Evolutionary conservation across 2,888 invertebrate genomes (phyloP).

Genomic region (Drosophila planitibia): DNA sequence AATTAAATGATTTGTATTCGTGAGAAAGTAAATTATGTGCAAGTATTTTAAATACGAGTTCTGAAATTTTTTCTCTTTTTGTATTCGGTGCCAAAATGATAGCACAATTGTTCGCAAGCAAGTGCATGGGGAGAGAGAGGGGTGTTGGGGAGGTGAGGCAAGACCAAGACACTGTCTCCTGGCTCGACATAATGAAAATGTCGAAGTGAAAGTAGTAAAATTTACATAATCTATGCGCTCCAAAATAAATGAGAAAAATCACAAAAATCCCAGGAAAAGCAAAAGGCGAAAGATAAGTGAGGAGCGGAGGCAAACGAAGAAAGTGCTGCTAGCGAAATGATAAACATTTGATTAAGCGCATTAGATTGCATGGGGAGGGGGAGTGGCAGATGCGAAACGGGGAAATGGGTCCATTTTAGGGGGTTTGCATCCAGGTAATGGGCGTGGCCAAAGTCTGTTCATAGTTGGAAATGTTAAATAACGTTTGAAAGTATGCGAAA

Average conservation of each 20-base stretch:
- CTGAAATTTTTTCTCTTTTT: constrained; percentile 41
- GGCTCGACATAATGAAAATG: constrained; percentile 77
- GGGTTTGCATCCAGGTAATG: constrained; percentile 29
- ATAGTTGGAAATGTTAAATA: constrained; percentile 44
- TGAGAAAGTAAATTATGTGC: constrained; percentile 79
- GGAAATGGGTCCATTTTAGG: neutral
- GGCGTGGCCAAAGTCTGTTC: constrained; percentile 28
- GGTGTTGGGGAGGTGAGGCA: neutral
- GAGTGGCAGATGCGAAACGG: neutral
- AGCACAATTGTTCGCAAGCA: constrained; percentile 71
- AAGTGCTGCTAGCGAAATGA: constrained; percentile 56
- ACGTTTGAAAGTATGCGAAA: constrained; percentile 52
- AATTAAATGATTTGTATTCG: constrained; percentile 81
- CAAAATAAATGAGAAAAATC: constrained; percentile 81
- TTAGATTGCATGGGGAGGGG: constrained; percentile 45
- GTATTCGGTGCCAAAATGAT: constrained; percentile 56
- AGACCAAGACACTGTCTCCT: constrained; percentile 41
- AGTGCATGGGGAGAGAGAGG: neutral
- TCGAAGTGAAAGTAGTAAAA: constrained; percentile 82
- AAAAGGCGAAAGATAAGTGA: constrained; percentile 3
- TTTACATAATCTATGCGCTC: constrained; percentile 79
- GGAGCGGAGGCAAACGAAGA: constrained; percentile 1
- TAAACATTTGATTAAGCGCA: constrained; percentile 79
- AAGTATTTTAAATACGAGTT: constrained; percentile 80
- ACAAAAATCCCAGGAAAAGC: constrained; percentile 39